Conservation (phyloP, 1,140 invertebrate species). For the Bombus sylvicola region DNA sequence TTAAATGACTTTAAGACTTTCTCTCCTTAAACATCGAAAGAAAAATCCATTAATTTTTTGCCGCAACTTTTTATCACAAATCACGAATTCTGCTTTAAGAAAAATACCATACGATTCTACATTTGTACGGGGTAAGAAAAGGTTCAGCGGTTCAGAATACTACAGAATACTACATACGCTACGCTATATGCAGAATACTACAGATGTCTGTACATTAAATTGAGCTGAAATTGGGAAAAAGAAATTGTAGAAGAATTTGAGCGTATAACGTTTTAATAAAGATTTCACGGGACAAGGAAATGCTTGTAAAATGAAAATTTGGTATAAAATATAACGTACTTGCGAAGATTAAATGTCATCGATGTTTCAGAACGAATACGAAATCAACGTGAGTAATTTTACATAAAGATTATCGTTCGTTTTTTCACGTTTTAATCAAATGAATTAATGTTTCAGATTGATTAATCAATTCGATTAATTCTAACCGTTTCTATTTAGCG, state of each 20-base stretch:
- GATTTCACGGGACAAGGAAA: neutral
- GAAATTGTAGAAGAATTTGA: neutral
- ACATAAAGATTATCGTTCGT: neutral
- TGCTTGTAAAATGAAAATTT: neutral
- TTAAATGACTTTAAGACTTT: slow-evolving; percentile 5
- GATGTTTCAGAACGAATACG: neutral
- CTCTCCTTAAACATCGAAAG: no score
- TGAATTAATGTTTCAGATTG: neutral
- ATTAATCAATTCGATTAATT: slow-evolving; percentile 11
- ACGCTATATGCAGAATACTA: neutral
- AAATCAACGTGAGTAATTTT: neutral
- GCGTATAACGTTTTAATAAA: neutral
- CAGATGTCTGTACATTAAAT: neutral
- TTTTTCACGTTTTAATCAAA: neutral
- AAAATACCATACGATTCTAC: neutral
- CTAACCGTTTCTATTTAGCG: neutral
- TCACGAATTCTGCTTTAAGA: neutral
- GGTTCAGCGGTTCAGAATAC: no score
- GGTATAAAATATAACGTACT: neutral
- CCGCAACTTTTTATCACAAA: neutral
- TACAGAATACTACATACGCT: no score
- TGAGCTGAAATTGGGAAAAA: neutral
- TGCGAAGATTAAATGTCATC: neutral
- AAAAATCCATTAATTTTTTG: neutral
- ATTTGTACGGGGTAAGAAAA: neutral